Conservation (phyloP, 2,888 invertebrate species). For the Rhimphoctona megacephalus region DNA sequence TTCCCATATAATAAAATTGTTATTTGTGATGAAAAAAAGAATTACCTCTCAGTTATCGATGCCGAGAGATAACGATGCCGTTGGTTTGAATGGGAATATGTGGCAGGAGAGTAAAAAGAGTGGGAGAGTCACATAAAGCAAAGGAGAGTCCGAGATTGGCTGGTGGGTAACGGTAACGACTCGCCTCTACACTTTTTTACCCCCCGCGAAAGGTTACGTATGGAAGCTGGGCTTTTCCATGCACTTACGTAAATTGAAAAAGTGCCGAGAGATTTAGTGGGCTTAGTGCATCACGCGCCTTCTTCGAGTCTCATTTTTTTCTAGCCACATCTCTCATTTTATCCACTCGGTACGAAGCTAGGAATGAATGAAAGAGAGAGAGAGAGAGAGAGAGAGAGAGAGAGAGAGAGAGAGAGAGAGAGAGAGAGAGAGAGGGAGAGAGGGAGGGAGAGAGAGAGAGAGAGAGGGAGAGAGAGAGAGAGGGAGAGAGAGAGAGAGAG, state of each 20-base stretch:
- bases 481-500: slow-evolving; percentile 2
- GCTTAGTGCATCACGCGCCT: slow-evolving; percentile 53
- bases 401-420: background rate
- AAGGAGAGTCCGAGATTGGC: slow-evolving; percentile 30
- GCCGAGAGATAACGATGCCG: slow-evolving; percentile 18
- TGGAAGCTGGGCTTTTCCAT: slow-evolving; percentile 51
- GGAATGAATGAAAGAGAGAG: background rate
- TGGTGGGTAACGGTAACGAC: slow-evolving; percentile 22
- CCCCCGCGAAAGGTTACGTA: slow-evolving; percentile 20
- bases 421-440: slow-evolving; percentile 4
- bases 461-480: slow-evolving; percentile 1
- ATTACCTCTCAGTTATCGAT: slow-evolving; percentile 1
- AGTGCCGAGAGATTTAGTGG: slow-evolving; percentile 70
- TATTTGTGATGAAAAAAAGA: background rate
- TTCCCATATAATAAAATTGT: background rate
- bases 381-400: slow-evolving; percentile 8
- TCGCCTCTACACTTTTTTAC: slow-evolving; percentile 31
- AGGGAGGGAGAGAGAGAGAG: background rate
- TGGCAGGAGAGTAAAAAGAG: background rate
- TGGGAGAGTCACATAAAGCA: slow-evolving; percentile 30
- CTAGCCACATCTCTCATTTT: slow-evolving; percentile 20
- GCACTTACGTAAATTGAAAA: slow-evolving; percentile 76
- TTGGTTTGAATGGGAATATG: slow-evolving; percentile 16
- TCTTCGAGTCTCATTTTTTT: slow-evolving; percentile 39
- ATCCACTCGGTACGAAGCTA: background rate